Base-by-base conservation (phyloP, 2,888 invertebrate species). In the Eristalis tenax region DNA sequence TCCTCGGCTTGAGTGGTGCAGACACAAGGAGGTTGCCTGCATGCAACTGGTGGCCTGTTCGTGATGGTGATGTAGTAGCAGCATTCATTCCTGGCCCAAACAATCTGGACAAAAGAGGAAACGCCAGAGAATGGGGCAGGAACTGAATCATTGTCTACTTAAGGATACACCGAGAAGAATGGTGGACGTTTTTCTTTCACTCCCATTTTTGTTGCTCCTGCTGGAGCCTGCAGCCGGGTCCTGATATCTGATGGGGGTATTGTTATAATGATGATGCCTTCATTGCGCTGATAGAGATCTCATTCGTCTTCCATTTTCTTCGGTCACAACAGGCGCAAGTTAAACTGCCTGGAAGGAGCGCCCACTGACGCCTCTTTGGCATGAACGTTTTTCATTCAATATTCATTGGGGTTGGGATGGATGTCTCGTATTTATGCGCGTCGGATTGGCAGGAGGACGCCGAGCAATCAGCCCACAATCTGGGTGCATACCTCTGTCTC, bases 61-160 rank as follows among this genome's bases (percentile, higher is more conserved):
- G 63, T 86, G 82, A 86, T 86, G 82, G 86, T 86, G 86, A 86
- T 78, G 70, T 79, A 82, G 86, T 71, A 65, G 86, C 66, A 65
- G 82, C 32, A 79, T 70, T 79, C 78, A 75, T 82, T 78, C 50
- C 82, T 71, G 56, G 65, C 65, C 73, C 74, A 64, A 78, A 61
- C 78, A 82, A 78, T 86, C 86, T 82, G 82, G 69, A 64, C 82
- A 35, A 59, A 74, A 50, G 59, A 82, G 82, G 82, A 86, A 75
- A 61, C 71, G 65, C 71, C 78, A 70, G 71, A 78, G 82, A 79
- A 82, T 79, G 82, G 82, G 74, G 40, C 71, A 86, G 86, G 82
- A 86, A 86, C 86, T 82, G 82, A 86, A 86, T 86, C 86, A 86
- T 86, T 86, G 86, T 86, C 86, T 82, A 86, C 82, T 86, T 82